Evolutionary conservation across 2,888 invertebrate genomes (phyloP).

Genomic region (Neocrepidodera transversa): DNA sequence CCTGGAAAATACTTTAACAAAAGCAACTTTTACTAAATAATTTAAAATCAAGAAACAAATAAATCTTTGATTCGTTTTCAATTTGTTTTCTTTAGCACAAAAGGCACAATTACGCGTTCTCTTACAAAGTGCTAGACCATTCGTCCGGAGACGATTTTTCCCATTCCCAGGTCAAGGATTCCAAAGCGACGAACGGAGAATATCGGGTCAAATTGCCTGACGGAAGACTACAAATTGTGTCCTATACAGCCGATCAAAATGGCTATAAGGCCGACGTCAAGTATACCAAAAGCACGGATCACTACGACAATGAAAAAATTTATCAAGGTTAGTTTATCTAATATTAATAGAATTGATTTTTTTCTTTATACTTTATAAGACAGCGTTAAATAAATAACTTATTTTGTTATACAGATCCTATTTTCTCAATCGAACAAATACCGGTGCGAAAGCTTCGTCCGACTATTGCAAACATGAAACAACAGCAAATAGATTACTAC

Average conservation of each 20-base stretch:
- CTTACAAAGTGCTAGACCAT: slow-evolving; percentile 69
- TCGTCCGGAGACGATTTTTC: slow-evolving; percentile 73
- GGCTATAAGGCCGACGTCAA: slow-evolving; percentile 73
- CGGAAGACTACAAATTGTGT: slow-evolving; percentile 66
- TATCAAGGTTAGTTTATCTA: neutral
- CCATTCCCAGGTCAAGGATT: slow-evolving; percentile 69
- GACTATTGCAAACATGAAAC: slow-evolving; percentile 17
- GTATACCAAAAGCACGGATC: slow-evolving; percentile 58
- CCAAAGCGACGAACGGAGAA: slow-evolving; percentile 71
- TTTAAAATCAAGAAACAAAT: too few species aligned
- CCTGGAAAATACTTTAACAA: too few species aligned
- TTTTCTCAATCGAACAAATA: slow-evolving; percentile 30
- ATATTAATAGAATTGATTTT: too few species aligned
- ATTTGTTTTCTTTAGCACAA: slow-evolving; percentile 46
- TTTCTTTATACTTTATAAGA: too few species aligned
- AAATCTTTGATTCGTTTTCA: too few species aligned
- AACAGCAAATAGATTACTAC: slow-evolving; percentile 32
- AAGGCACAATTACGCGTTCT: slow-evolving; percentile 68
- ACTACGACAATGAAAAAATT: neutral
- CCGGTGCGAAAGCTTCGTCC: slow-evolving; percentile 36
- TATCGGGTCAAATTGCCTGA: slow-evolving; percentile 74
- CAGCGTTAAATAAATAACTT: too few species aligned
- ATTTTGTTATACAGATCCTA: slow-evolving; percentile 31
- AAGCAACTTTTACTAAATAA: too few species aligned
- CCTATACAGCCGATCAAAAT: slow-evolving; percentile 69